Conservation (phyloP, 2,888 invertebrate genomes). For the Lasioglossum morio region DNA sequence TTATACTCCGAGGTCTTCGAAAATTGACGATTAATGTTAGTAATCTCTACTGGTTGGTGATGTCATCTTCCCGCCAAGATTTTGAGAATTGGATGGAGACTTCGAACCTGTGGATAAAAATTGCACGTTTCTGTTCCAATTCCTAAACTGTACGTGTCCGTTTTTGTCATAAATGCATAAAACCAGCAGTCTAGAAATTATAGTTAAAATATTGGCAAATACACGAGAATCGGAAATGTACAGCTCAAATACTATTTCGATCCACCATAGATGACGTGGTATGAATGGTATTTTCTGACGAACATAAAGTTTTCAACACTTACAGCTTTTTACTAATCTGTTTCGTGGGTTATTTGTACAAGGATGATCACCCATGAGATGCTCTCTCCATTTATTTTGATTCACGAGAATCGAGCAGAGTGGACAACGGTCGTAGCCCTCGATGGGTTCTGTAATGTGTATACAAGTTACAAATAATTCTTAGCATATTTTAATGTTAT, state of each 20-base stretch:
- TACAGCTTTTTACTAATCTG: conserved; percentile 79
- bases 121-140: too few relatives aligned
- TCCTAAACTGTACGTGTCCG: too few relatives aligned
- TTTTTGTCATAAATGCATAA: too few relatives aligned
- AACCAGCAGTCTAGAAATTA: too few relatives aligned
- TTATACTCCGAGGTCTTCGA: conserved; percentile 53
- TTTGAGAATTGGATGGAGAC: conserved; percentile 81
- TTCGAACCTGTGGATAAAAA: conserved; percentile 76
- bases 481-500: not conserved
- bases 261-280: too few relatives aligned
- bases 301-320: conserved; percentile 57
- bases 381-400: conserved; percentile 93
- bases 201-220: too few relatives aligned
- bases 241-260: too few relatives aligned
- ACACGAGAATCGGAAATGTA: too few relatives aligned
- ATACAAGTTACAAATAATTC: conserved; percentile 13
- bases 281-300: too few relatives aligned
- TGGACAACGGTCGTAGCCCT: conserved; percentile 93
- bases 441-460: conserved; percentile 83
- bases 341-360: conserved; percentile 82
- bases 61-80: conserved; percentile 79
- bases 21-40: conserved; percentile 72
- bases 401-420: conserved; percentile 93
- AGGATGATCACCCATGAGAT: conserved; percentile 89
- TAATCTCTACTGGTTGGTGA: conserved; percentile 82